Evolutionary conservation across 2,113 vertebrate genomes (phyloP), one percentile per base, ranked within the genome.

Genomic region (Corythaeola cristata): DNA sequence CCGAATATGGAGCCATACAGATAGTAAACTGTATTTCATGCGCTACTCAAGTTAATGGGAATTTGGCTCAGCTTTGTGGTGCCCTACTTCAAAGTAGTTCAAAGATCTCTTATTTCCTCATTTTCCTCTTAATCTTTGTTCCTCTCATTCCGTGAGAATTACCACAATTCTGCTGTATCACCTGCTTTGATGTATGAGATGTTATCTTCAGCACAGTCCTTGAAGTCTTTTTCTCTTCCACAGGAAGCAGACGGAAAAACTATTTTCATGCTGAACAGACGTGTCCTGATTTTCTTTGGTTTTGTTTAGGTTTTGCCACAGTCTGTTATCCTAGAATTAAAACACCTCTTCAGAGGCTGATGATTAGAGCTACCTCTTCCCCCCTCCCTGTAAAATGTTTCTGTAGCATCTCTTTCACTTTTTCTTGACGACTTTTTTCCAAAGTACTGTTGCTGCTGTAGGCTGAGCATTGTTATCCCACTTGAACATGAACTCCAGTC

Each of bases 291-390:
- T 92, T 77, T 67, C 44, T 79, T 66, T 85, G 44, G 9, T 67
- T 95, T 85, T 82, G 83, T 94, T 94, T 90, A 83, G 88, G 21
- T 90, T 90, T 88, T 89, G 64, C 80, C 74, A 82, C 75, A 90
- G 64, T 89, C 79, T 94, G 67, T 76, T 94, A 55, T 82, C 45
- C 55, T 44, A 67, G 87, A 95, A 92, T 81, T 77, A 93, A 93
- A 95, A 69, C 47, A 76, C 74, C 53, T 86, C 41, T 9, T 94
- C 50, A 88, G 76, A 89, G 73, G 33, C 55, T 83, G 68, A 14
- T 88, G 86, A 80, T 44, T 71, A 78, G 73, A 71, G 37, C 19
- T 62, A 32, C 59, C 30, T 88, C 32, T 39, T 67, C 16, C 8
- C 24, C 20, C 5, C 1, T 7, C 8, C 11, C 16, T 21, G 20